Percentiles rank a stretch among this genome's conserved stretches.
Conservation (phyloP, 2,888 invertebrate genomes). For the Ophion obscuratus region DNA sequence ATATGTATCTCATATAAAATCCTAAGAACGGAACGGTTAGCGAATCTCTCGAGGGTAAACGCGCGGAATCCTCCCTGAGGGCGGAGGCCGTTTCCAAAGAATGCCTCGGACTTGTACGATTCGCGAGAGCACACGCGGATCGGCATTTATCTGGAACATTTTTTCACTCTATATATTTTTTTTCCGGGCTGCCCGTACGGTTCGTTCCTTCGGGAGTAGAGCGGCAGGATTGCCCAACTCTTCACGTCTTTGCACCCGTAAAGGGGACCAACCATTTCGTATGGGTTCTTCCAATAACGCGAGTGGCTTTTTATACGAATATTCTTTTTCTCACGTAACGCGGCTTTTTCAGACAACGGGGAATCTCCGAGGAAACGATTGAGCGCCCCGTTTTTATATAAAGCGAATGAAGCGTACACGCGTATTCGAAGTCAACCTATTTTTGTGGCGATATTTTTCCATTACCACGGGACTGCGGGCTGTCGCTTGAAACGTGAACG, state of each 20-base stretch:
- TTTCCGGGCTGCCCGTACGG: not conserved
- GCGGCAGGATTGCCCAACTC: not conserved
- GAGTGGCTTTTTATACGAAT: not conserved
- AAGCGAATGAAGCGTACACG: not conserved
- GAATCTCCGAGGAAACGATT: not conserved
- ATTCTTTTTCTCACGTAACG: not conserved
- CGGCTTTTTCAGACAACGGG: not conserved
- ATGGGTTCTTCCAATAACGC: slow-evolving; percentile 21
- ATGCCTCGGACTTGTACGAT: slow-evolving; percentile 6
- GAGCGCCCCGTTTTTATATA: not conserved
- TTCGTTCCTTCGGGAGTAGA: not conserved
- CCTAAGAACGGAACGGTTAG: not conserved
- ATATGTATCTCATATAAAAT: not conserved
- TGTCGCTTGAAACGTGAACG: not conserved
- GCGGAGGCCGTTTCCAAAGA: not conserved
- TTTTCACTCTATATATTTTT: slow-evolving; percentile 7
- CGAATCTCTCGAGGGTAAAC: not conserved
- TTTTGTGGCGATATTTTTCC: not conserved
- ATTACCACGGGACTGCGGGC: not conserved
- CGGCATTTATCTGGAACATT: slow-evolving; percentile 8
- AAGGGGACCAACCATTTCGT: not conserved
- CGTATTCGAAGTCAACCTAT: not conserved
- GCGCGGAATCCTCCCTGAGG: not conserved
- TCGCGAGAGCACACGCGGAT: slow-evolving; percentile 1
- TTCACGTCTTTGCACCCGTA: not conserved